Conservation (phyloP, 2,797 vertebrate genomes). For the Gallinago solitaria region DNA sequence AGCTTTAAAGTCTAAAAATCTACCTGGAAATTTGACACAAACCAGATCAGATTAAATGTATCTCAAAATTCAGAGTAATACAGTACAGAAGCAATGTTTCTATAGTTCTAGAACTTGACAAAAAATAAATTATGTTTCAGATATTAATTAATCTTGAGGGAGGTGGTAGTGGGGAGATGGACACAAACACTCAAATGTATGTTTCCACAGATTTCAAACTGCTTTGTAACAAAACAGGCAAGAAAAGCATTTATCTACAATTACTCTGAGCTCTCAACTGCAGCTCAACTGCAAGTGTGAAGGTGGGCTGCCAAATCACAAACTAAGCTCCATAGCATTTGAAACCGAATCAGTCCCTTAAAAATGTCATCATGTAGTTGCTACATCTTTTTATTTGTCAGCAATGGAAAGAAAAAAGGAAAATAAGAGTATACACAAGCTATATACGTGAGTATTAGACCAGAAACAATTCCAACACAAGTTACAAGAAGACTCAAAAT, state of each 20-base stretch:
- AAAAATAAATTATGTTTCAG: not conserved
- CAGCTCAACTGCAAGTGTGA: not conserved
- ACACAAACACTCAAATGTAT: not conserved
- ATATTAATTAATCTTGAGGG: not conserved
- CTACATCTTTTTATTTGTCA: conserved; percentile 27
- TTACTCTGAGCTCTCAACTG: not conserved
- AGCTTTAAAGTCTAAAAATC: not conserved
- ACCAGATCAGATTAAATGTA: not conserved
- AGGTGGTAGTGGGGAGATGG: not conserved
- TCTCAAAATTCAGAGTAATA: not conserved
- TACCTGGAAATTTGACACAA: not conserved
- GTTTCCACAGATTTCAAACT: not conserved
- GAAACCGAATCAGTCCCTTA: not conserved
- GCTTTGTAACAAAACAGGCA: not conserved
- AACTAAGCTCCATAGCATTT: not conserved
- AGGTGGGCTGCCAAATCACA: not conserved
- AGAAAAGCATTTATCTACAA: not conserved
- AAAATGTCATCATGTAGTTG: not conserved
- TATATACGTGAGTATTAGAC: not conserved
- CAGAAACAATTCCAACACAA: not conserved
- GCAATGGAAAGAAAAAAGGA: not conserved
- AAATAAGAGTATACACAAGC: not conserved
- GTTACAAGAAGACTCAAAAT: not conserved
- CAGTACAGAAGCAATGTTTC: not conserved
- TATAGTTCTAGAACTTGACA: not conserved